A percentile compares a stretch with the other conserved stretches of the same genome.
These are phyloP conservation scores for Hermodice carunculata DNA, from an alignment of 2,888 invertebrate species.

Conservation along the genomic window DNA sequence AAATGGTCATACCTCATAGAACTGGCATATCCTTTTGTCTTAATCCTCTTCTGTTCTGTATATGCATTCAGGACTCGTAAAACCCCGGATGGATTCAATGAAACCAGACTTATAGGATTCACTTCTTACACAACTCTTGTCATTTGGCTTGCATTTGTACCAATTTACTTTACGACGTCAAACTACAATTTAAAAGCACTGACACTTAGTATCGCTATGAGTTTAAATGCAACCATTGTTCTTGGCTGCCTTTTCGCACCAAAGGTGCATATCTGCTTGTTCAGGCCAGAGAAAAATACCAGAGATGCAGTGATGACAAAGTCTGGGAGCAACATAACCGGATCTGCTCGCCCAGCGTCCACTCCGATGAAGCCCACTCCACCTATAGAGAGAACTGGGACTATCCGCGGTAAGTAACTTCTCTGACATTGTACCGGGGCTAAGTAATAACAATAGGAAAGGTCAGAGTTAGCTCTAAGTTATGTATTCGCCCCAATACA, in stretches of 20 bases:
- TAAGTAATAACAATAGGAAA: no score
- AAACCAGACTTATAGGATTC: slow-evolving; percentile 74
- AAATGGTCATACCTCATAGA: slow-evolving; percentile 72
- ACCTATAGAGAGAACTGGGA: no score
- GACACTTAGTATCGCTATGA: slow-evolving; percentile 71
- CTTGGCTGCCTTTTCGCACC: slow-evolving; percentile 74
- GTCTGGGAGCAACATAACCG: slow-evolving; percentile 20
- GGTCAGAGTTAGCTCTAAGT: no score
- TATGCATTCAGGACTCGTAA: slow-evolving; percentile 75
- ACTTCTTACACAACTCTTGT: slow-evolving; percentile 75
- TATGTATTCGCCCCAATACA: no score
- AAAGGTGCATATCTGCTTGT: slow-evolving; percentile 74
- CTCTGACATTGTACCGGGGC: no score
- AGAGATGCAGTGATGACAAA: slow-evolving; percentile 73
- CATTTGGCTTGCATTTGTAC: slow-evolving; percentile 75
- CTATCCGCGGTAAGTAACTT: no score
- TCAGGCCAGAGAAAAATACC: slow-evolving; percentile 75
- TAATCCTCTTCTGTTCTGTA: slow-evolving; percentile 73
- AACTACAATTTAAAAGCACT: slow-evolving; percentile 69
- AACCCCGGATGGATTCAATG: slow-evolving; percentile 75
- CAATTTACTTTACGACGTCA: slow-evolving; percentile 73
- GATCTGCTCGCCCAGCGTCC: no score
- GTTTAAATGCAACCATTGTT: slow-evolving; percentile 73
- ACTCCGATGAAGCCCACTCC: no score
- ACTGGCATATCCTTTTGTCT: slow-evolving; percentile 73